A percentile compares a stretch with the other conserved stretches of the same genome.
phyloP scores from a whole-genome alignment of 2,888 invertebrate species.

The Trichogramma evanescens region DNA sequence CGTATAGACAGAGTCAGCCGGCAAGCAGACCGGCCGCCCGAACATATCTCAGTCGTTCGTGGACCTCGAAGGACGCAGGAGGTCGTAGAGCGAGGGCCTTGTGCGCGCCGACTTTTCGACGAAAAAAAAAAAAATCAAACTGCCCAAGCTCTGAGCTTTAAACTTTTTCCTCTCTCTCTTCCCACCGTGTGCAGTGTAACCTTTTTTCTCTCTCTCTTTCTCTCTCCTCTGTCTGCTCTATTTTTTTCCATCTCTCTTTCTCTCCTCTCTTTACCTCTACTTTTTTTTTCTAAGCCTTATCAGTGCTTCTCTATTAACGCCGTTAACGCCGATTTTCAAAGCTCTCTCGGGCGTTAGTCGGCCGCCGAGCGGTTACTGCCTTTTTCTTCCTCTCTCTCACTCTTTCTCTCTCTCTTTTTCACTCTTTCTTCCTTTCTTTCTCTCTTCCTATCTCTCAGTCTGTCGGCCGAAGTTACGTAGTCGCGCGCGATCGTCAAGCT shows the following conservation, averaged over 20 bases:
- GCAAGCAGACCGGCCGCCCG: conserved; percentile 39
- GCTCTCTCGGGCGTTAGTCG: not conserved
- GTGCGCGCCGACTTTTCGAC: not conserved
- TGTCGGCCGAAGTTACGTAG: conserved; percentile 4
- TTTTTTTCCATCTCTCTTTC: conserved; percentile 18
- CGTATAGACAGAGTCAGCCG: conserved; percentile 29
- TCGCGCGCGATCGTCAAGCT: conserved; percentile 2
- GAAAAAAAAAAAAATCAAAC: not conserved
- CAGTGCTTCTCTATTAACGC: not conserved
- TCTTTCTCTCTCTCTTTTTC: conserved; percentile 23
- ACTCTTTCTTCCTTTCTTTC: conserved; percentile 22
- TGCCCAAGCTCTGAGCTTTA: conserved; percentile 23
- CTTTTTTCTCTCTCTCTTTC: conserved; percentile 14
- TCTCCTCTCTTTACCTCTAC: conserved; percentile 15
- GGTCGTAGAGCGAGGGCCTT: conserved; percentile 34
- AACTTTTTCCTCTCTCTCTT: conserved; percentile 33
- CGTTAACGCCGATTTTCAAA: too few relatives aligned
- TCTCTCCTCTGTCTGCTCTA: conserved; percentile 8
- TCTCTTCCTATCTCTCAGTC: conserved; percentile 24
- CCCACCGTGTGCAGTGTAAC: not conserved
- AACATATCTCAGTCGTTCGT: conserved; percentile 43
- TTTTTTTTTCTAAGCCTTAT: conserved; percentile 11
- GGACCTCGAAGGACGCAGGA: conserved; percentile 47
- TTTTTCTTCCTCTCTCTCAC: conserved; percentile 22
- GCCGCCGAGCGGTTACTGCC: conserved; percentile 3